phyloP scores from a whole-genome alignment of 2,113 vertebrate species.

The Ciconia stormi region DNA sequence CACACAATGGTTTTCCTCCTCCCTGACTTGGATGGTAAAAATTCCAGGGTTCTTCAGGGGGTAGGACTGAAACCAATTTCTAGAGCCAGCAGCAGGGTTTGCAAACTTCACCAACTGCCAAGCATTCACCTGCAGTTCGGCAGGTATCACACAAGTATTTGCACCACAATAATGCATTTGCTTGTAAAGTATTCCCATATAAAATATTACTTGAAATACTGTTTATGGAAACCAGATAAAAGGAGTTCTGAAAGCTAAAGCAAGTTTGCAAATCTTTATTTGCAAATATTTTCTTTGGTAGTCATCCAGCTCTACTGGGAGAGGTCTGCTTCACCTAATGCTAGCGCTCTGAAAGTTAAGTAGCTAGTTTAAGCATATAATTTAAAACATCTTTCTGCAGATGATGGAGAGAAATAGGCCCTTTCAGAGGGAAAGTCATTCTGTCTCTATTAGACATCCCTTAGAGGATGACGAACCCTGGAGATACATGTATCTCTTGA shows the following conservation, averaged over 20 bases:
- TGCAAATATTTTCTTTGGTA: constrained; percentile 22
- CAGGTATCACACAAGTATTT: background rate
- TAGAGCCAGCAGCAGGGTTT: background rate
- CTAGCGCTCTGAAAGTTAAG: background rate
- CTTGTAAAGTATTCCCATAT: background rate
- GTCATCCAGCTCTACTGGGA: background rate
- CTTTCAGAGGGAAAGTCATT: background rate
- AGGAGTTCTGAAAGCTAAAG: constrained; percentile 6
- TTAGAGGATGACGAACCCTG: background rate
- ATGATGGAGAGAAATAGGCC: background rate
- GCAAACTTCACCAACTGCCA: background rate
- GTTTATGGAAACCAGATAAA: constrained; percentile 15
- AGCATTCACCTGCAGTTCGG: constrained; percentile 25
- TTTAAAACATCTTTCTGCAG: background rate
- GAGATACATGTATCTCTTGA: background rate
- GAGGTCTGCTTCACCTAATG: background rate
- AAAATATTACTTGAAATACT: background rate
- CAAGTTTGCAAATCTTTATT: background rate
- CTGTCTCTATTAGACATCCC: background rate
- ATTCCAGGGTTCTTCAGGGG: background rate
- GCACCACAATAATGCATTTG: background rate
- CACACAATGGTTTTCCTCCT: accelerated
- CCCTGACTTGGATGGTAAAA: background rate
- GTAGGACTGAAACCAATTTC: background rate
- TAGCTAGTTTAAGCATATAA: background rate